Evolutionary conservation across 2,113 vertebrate species (phyloP), one percentile per base, ranked within the genome.

Genomic region (Oryzias melastigma): DNA sequence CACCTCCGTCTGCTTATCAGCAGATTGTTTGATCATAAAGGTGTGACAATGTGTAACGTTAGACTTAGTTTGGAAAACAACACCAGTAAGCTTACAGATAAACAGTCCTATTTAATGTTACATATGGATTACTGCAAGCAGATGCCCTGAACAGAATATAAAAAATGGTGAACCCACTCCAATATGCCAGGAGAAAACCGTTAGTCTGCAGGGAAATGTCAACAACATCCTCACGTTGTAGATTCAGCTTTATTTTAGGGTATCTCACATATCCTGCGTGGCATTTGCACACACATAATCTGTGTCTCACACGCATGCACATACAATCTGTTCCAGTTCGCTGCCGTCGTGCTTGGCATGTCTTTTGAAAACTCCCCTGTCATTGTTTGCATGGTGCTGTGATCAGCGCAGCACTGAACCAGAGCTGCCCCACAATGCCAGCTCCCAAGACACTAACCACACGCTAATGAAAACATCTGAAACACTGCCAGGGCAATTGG

Each of bases 391-490:
- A 54, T 68, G 80, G 53, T 47, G 64, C 65, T 82, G 76, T 82
- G 85, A 86, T 85, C 68, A 86, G 69, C 85, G 83, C 64, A 71
- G 83, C 65, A 49, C 65, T 61, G 24, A 72, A 75, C 58, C 57
- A 68, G 57, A 79, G 79, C 67, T 78, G 83, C 83, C 8, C 82
- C 78, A 77, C 80, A 47, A 49, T 55, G 71, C 63, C 60, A 55
- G 77, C 78, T 82, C 81, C 81, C 64, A 61, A 76, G 76, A 82
- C 81, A 78, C 67, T 72, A 68, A 81, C 71, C 75, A 87, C 73
- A 75, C 82, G 10, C 66, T 83, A 89, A 84, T 89, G 81, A 85
- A 87, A 89, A 87, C 76, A 88, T 76, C 79, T 81, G 81, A 85
- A 80, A 61, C 68, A 4, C 57, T 79, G 86, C 77, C 84, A 84